Evolutionary conservation across 2,113 vertebrate species (phyloP), one percentile per base, ranked within the genome.

Genomic region (Dendropsophus ebraccatus): DNA sequence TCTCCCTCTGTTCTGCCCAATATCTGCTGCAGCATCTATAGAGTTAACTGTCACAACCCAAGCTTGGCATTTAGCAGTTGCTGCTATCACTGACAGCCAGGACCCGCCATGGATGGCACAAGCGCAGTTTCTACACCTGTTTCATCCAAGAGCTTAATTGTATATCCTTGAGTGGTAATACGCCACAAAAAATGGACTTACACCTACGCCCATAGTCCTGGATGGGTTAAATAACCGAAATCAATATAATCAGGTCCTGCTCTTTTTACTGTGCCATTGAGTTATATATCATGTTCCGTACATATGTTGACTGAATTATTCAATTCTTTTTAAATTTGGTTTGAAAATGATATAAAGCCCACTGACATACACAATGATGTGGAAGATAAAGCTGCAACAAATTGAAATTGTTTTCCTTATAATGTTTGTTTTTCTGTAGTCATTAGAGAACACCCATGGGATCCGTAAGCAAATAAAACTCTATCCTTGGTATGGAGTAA

Each of bases 381-480:
- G 58, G 52, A 62, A 62, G 62, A 41, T 67, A 30, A 49, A 81
- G 49, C 23, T 47, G 25, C 45, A 67, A 19, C 37, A 81, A 81
- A 81, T 28, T 81, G 78, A 41, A 62, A 45, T 37, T 47, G 65
- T 81, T 65, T 81, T 62, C 78, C 56, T 45, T 41, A 81, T 65
- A 80, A 80, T 60, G 60, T 81, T 81, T 81, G 35, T 81, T 62
- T 77, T 81, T 62, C 52, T 62, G 37, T 81, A 81, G 78, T 25
- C 23, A 62, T 65, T 81, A 81, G 35, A 81, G 23, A 25, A 58
- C 37, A 81, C 78, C 56, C 78, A 45, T 62, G 56, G 56, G 78
- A 81, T n/a, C 37, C 47, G 23, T 45, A 62, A 62, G 41, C n/a
- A 81, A 81, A 81, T 65, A 65, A 37, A 62, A 35, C 37, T 32